Evolutionary conservation across 1,140 invertebrate genomes (phyloP).

Genomic region (Tetragonula clypearis): DNA sequence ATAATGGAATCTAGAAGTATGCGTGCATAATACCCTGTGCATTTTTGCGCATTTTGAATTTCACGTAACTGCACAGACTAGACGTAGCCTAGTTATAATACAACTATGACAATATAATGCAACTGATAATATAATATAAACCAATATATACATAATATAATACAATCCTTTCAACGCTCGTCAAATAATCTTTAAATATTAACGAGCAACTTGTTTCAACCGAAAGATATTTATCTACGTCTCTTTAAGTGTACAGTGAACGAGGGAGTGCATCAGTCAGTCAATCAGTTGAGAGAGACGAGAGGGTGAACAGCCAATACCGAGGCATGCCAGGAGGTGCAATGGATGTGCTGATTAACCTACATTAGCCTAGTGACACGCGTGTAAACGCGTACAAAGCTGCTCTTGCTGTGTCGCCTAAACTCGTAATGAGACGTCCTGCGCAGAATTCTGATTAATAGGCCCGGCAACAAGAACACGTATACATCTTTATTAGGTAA

Average conservation of each 20-base stretch:
- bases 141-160: no score
- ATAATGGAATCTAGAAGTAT: no score
- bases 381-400: slow-evolving; percentile 41
- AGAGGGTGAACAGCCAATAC: not conserved
- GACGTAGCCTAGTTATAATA: no score
- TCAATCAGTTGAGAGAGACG: not conserved
- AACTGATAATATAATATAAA: no score
- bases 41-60: no score
- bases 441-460: slow-evolving; percentile 40
- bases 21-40: no score
- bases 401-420: not conserved
- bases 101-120: no score
- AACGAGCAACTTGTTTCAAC: not conserved
- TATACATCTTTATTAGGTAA: not conserved
- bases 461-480: slow-evolving; percentile 6
- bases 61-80: no score
- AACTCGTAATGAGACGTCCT: slow-evolving; percentile 43
- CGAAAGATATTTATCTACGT: not conserved
- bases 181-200: not conserved
- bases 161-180: not conserved
- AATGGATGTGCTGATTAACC: slow-evolving; percentile 36
- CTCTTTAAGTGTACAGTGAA: no score
- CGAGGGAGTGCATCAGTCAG: not conserved
- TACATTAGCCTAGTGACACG: slow-evolving; percentile 29
- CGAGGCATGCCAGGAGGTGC: not conserved